Evolutionary conservation across 2,888 invertebrate genomes (phyloP), one percentile per base, ranked within the genome.

Genomic region (Geotrupes spiniger): DNA sequence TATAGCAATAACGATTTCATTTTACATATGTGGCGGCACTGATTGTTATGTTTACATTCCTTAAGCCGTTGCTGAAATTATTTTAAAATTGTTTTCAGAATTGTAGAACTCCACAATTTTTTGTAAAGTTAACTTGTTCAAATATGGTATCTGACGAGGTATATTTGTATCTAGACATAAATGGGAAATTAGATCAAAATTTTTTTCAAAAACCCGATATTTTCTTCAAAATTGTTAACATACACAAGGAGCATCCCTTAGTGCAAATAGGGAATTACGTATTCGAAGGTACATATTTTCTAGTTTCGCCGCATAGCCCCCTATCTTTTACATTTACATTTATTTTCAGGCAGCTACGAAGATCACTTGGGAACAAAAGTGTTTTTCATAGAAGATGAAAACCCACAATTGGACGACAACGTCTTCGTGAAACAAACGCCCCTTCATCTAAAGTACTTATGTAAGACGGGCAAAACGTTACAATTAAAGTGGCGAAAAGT

Each of bases 321-420:
- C n/a, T n/a, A n/a, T n/a, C n/a, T n/a, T 27, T 1, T 25, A 12
- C 15, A 14, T 31, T 3, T 12, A 4, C 39, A 6, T 43, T 4
- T 69, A 53, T 74, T 76, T 70, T 61, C 67, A 82, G 89, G 89
- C 11, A 78, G 78, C 41, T 87, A 82, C 69, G 82, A 83, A 62
- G 79, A 82, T 64, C 76, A 82, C 5, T 67, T 85, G 50, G 89
- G 89, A 12, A 89, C 89, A 10, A 82, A 83, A 56, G 74, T 89
- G 66, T 85, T 88, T 65, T 88, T 89, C 65, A 81, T 84, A 64
- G 81, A 82, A 60, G 79, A 82, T 52, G 71, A 76, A 21, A 69
- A 77, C 28, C 73, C 76, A 12, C 43, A 51, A 9, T 42, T 42
- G 21, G 41, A 39, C 9, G 48, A 41, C 6, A 60, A 60, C 52